Conservation (phyloP, 2,113 vertebrate species). For the Engraulis encrasicolus region DNA sequence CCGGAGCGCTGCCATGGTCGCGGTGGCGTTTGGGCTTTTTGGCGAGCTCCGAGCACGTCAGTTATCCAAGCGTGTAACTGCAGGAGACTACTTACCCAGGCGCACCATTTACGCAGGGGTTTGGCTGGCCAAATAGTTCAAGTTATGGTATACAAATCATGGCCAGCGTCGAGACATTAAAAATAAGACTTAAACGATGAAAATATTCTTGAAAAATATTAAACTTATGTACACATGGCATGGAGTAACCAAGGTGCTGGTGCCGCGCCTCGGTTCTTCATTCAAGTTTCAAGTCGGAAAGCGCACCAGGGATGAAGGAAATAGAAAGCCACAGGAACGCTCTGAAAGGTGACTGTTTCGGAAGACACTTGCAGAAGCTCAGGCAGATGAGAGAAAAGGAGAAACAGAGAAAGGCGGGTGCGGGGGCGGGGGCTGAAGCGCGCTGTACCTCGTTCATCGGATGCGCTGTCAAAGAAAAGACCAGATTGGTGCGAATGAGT, state of each 20-base stretch:
- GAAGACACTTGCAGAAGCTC: neutral
- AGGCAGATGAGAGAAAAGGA: conserved; percentile 24
- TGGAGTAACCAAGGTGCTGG: neutral
- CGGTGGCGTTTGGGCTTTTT: neutral
- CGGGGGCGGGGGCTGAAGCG: conserved; percentile 33
- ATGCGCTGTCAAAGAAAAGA: neutral
- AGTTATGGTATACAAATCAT: neutral
- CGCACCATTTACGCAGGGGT: conserved; percentile 12
- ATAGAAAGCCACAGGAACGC: neutral
- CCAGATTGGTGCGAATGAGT: no score
- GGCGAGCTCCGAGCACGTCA: conserved; percentile 24
- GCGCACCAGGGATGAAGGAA: neutral
- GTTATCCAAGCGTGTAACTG: conserved; percentile 55
- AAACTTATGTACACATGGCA: neutral
- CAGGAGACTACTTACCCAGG: neutral
- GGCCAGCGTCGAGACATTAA: neutral
- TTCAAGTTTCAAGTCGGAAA: neutral
- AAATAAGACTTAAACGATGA: neutral
- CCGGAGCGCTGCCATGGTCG: conserved; percentile 80
- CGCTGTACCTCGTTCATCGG: neutral
- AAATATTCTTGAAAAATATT: neutral
- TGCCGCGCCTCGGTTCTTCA: neutral
- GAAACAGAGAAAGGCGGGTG: conserved; percentile 38
- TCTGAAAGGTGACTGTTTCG: neutral
- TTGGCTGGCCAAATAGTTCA: neutral